Percentiles rank a stretch among this genome's conserved stretches.
Evolutionary conservation across 2,888 invertebrate species (phyloP).

Genomic region (Gymnocheta viridis): DNA sequence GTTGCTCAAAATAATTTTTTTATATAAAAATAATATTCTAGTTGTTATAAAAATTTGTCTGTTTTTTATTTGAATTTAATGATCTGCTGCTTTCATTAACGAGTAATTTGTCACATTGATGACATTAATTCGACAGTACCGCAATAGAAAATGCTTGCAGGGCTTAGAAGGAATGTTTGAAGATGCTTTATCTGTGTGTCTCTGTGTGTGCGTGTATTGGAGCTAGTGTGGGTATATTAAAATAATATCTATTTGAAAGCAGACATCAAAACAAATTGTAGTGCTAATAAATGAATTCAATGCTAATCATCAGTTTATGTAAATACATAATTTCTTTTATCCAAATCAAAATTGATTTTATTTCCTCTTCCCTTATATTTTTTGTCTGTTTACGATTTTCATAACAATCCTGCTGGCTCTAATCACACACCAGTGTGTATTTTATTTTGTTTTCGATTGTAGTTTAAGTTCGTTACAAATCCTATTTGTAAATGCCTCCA

Average conservation of each 20-base stretch:
- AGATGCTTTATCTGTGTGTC: neutral
- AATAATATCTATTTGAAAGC: constrained; percentile 33
- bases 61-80: neutral
- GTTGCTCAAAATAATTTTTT: too few species aligned
- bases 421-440: constrained; percentile 2
- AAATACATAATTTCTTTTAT: neutral
- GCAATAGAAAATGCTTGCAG: neutral
- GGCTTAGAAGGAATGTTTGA: neutral
- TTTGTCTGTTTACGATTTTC: neutral
- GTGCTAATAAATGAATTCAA: constrained; percentile 12
- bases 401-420: constrained; percentile 14
- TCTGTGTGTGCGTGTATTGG: neutral
- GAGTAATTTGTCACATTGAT: neutral
- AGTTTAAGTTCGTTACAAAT: constrained; percentile 28
- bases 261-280: constrained; percentile 28
- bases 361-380: neutral
- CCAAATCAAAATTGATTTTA: neutral
- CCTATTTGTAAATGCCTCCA: neutral
- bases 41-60: too few species aligned
- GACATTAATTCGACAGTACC: neutral
- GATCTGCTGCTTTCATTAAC: too few species aligned
- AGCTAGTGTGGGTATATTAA: neutral
- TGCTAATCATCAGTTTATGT: constrained; percentile 17
- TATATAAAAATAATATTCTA: too few species aligned
- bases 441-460: constrained; percentile 11